Evolutionary conservation across 1,140 invertebrate species (phyloP), one percentile per base, ranked within the genome.

Genomic region (Sycophila sp.): DNA sequence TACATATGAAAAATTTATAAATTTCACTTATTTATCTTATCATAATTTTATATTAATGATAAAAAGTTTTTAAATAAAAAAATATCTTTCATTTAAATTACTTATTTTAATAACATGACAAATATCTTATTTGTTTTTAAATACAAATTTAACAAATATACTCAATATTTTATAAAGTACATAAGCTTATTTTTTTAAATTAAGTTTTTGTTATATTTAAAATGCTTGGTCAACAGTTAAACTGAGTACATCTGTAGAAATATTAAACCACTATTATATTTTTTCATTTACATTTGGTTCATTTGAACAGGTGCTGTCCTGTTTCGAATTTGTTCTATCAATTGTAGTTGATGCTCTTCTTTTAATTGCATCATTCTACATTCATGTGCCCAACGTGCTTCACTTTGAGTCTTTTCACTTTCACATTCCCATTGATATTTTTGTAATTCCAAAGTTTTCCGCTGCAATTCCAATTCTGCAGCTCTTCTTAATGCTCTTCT

Each of bases 361-460:
- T 76, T 78, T 8, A 81, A 22, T 69, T 84, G 74, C 77, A 85
- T 83, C 74, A 83, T 79, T 15, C 77, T 70, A 47, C 62, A 75
- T 62, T 83, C 80, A 38, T 83, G 77, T 28, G 76, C 76, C 73
- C 79, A 82, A 24, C 75, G 74, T 47, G 79, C 13, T 66, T 83
- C 79, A 69, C 66, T 79, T 10, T 80, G 76, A 2, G 73, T 65
- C 71, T 80, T 83, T 24, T 85, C 80, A 51, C 71, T 77, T 32
- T 83, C 73, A 63, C 75, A 81, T 71, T 85, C 77, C 76, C 77
- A 82, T 47, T 81, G 77, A 42, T 77, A 74, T 73, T 75, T 78
- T 66, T 82, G 79, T 34, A 81, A 67, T 62, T 83, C 81, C 11
- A 83, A 58, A 26, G 74, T 79, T 75, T 81, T 84, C 42, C 76